These are phyloP conservation scores for Verasper variegatus DNA, from an alignment of 2,113 vertebrate species.

Conservation along the genomic window DNA sequence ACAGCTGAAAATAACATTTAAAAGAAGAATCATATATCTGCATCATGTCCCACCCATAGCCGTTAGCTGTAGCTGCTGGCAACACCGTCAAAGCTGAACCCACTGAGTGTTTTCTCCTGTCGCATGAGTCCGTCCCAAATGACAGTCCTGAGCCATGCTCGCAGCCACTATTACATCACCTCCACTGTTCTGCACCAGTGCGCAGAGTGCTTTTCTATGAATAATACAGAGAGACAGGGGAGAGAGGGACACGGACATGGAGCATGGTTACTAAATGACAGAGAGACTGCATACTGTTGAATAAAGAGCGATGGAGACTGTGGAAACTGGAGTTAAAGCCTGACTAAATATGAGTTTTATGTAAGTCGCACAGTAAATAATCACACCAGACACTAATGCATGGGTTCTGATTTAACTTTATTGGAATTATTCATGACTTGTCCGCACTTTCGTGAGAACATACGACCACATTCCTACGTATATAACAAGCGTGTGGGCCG, in stretches of 20 bases:
- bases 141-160: slow-evolving; percentile 56
- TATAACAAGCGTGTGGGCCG: background rate
- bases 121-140: slow-evolving; percentile 66
- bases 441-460: background rate
- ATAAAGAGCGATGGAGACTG: background rate
- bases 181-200: slow-evolving; percentile 73
- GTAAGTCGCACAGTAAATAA: slow-evolving; percentile 21
- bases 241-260: slow-evolving; percentile 37
- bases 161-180: slow-evolving; percentile 73
- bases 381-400: slow-evolving; percentile 26
- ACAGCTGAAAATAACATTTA: too few relatives aligned
- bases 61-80: slow-evolving; percentile 28
- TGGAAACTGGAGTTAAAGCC: background rate
- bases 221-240: slow-evolving; percentile 72
- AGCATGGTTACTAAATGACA: slow-evolving; percentile 50
- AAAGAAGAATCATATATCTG: too few relatives aligned
- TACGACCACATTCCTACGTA: slow-evolving; percentile 13
- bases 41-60: background rate
- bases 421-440: slow-evolving; percentile 24
- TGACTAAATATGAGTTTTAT: background rate
- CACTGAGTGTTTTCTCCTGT: slow-evolving; percentile 36
- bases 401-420: slow-evolving; percentile 52
- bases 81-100: slow-evolving; percentile 33
- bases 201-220: slow-evolving; percentile 80
- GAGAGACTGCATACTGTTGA: background rate